Base-by-base conservation (phyloP, 37 sponge, comb jelly and placozoan species). In the Hormiphora californensis region DNA sequence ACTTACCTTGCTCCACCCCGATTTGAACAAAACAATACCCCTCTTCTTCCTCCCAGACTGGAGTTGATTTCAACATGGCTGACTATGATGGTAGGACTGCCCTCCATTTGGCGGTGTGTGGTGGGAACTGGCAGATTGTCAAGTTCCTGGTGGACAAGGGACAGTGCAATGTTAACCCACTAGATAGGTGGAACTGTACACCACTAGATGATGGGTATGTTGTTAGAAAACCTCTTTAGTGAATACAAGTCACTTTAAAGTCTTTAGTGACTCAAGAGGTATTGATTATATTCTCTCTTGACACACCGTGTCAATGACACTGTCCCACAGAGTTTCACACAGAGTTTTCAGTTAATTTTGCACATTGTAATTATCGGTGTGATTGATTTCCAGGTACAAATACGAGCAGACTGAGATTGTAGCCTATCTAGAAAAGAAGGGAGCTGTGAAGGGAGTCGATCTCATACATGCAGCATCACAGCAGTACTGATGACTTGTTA, bases 21-120 rank as follows among this genome's bases (percentile, higher is more conserved):
- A n/a, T n/a, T n/a, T n/a, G n/a, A n/a, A n/a, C n/a, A 59, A 67
- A 30, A 4, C 39, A 35, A 19, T 28, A 19, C 68, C 28, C 4
- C 3, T 30, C 39, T 39, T 15, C 15, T 39, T 30, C 19, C 34
- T 3, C 68, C 7, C 81, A 73, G 81, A 32, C 63, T 15, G 89
- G 89, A 34, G 65, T 68, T 23, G 51, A 85, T 63, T 85, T 89
- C 27, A 54, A 89, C 40, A 86, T 53, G 65, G 36, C 86, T 2
- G 89, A 91, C 59, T 89, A 91, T 73, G 92, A 91, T 32, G 89
- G 89, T 0, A 37, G 92, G 43, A 89, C 92, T 8, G 88, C 92
- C 21, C 86, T 89, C 43, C 90, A 91, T 46, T 41, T 91, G 41
- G 89, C 90, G 32, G 92, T 88, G 25, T 86, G 88, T 11, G 92